These are phyloP conservation scores for Drymonia ruficornis DNA, from an alignment of 2,888 invertebrate species.

Conservation along the genomic window DNA sequence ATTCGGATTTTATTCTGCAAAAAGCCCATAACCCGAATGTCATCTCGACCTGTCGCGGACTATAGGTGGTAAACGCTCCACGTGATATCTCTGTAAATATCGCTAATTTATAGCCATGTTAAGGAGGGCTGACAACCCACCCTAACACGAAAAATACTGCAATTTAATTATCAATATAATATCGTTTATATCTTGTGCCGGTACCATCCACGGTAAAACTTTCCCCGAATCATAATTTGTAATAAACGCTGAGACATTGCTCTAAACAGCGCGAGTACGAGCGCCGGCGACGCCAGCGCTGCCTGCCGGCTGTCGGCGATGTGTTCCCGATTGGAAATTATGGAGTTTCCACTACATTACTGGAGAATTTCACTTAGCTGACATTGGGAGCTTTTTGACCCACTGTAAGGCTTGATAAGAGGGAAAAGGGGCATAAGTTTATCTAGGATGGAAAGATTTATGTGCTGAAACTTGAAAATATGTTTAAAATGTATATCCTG, in stretches of 20 bases:
- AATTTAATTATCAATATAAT: too few species aligned
- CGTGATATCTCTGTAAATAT: too few species aligned
- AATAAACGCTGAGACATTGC: slow-evolving; percentile 47
- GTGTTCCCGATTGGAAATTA: slow-evolving; percentile 33
- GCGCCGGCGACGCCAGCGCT: slow-evolving; percentile 4
- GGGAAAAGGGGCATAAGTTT: neutral
- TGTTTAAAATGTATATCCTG: too few species aligned
- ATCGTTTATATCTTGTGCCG: slow-evolving; percentile 9
- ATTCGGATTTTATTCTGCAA: too few species aligned
- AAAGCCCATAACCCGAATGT: too few species aligned
- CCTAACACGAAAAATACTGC: too few species aligned
- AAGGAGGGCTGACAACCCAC: too few species aligned
- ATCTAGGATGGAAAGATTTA: neutral
- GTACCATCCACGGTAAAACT: slow-evolving; percentile 35
- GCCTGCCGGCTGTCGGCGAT: slow-evolving; percentile 19
- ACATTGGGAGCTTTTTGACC: too few species aligned
- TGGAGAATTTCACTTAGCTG: neutral
- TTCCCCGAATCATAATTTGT: slow-evolving; percentile 53
- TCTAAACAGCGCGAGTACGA: slow-evolving; percentile 32
- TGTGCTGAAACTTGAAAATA: too few species aligned
- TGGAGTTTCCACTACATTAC: slow-evolving; percentile 1
- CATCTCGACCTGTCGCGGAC: too few species aligned
- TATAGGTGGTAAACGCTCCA: too few species aligned
- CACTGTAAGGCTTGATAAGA: neutral
- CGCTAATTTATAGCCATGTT: too few species aligned